phyloP scores from a whole-genome alignment of 2,888 invertebrate species.

The Lordiphosa andalusiaca region DNA sequence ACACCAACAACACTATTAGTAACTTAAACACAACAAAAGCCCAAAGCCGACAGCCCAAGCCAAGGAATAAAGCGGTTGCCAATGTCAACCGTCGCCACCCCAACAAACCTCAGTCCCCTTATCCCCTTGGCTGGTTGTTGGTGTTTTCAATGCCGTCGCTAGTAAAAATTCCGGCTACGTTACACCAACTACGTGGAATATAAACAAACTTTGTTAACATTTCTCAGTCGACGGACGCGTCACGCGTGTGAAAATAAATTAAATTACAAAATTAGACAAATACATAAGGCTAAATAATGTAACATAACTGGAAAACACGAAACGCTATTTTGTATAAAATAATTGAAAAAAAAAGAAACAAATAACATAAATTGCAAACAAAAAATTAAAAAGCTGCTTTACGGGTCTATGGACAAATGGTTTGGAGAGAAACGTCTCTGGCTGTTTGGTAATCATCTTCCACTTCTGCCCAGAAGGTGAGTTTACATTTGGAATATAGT shows the following conservation, averaged over 20 bases:
- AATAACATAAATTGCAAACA: constrained; percentile 8
- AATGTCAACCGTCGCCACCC: constrained; percentile 75
- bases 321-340: not conserved
- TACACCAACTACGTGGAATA: constrained; percentile 29
- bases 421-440: constrained; percentile 94
- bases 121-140: constrained; percentile 22
- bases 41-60: constrained; percentile 13
- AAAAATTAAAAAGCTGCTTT: constrained; percentile 5
- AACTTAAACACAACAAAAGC: constrained; percentile 56
- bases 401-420: constrained; percentile 91
- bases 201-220: constrained; percentile 67
- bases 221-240: constrained; percentile 54
- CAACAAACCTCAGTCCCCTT: constrained; percentile 55
- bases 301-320: constrained; percentile 12
- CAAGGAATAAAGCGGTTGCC: constrained; percentile 55
- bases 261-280: constrained; percentile 6
- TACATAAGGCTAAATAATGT: constrained; percentile 10
- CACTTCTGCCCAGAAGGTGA: constrained; percentile 91
- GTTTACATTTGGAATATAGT: constrained; percentile 28
- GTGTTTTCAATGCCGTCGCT: constrained; percentile 63
- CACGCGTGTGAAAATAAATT: constrained; percentile 35
- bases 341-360: not conserved
- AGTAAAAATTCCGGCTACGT: constrained; percentile 45
- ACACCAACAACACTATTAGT: constrained; percentile 57
- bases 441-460: constrained; percentile 94